phyloP scores from a whole-genome alignment of 2,888 invertebrate species.

The Volucella inflata region DNA sequence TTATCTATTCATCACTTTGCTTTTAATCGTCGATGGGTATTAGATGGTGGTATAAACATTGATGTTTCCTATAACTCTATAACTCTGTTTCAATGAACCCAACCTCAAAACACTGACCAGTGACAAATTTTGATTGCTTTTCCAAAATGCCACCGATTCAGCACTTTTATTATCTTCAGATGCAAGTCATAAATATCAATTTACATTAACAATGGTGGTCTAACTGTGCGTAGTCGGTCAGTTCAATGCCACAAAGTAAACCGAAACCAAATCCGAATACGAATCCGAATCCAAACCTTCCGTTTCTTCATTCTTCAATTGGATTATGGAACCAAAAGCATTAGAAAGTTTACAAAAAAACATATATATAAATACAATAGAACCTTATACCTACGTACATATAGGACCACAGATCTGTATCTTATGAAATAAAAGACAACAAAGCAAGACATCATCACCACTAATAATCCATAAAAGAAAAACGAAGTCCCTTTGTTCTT shows the following conservation, averaged over 20 bases:
- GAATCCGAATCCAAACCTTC: constrained; percentile 30
- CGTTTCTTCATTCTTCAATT: constrained; percentile 16
- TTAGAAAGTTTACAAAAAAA: constrained; percentile 23
- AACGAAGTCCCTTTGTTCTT: constrained; percentile 37
- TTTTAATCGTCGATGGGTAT: not conserved
- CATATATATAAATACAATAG: constrained; percentile 18
- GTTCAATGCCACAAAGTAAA: constrained; percentile 49
- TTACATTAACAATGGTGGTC: constrained; percentile 54
- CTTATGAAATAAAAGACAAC: constrained; percentile 23
- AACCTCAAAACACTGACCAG: constrained; percentile 22
- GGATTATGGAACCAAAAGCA: constrained; percentile 42
- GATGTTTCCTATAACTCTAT: not conserved
- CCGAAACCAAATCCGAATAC: not conserved
- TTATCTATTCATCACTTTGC: constrained; percentile 36
- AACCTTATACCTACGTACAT: not conserved
- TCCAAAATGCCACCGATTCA: constrained; percentile 62
- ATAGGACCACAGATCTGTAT: not conserved
- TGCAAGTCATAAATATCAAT: constrained; percentile 64
- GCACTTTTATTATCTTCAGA: constrained; percentile 56
- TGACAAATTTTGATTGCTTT: constrained; percentile 62
- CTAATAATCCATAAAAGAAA: constrained; percentile 66
- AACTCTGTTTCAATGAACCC: constrained; percentile 18
- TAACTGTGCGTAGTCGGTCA: constrained; percentile 47
- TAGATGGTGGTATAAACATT: not conserved
- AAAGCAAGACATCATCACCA: constrained; percentile 65